Conservation (phyloP, 2,888 invertebrate genomes). For the Anorthoa munda region DNA sequence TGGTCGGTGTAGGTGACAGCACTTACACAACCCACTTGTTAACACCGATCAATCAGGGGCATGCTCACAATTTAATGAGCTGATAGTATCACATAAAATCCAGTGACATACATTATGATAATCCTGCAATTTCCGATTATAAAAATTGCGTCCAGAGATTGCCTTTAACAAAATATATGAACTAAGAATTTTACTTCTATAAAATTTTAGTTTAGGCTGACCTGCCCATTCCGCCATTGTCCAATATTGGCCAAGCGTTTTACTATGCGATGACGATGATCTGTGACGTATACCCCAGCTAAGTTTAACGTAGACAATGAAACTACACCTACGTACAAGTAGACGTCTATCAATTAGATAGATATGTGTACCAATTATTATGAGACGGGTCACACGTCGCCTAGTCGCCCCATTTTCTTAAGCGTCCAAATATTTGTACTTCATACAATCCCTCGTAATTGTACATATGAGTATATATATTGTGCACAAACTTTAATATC, state of each 20-base stretch:
- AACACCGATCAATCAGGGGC: not conserved
- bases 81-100: not conserved
- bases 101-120: too few species aligned
- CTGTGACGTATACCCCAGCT: conserved; percentile 3
- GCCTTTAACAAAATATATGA: too few species aligned
- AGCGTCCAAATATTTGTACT: conserved; percentile 53
- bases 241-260: conserved; percentile 8
- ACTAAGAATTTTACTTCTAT: too few species aligned
- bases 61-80: not conserved
- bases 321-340: conserved; percentile 30
- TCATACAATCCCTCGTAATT: conserved; percentile 20
- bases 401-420: conserved; percentile 38
- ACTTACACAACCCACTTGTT: not conserved
- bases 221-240: not conserved
- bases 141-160: too few species aligned
- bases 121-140: too few species aligned
- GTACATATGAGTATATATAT: not conserved
- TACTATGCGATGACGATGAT: conserved; percentile 5
- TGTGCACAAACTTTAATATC: not conserved
- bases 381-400: conserved; percentile 18
- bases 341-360: conserved; percentile 46
- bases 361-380: conserved; percentile 51
- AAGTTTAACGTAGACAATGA: conserved; percentile 20
- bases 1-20: not conserved
- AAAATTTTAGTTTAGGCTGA: too few species aligned